These are phyloP conservation scores for Phyto melanocephala DNA, from an alignment of 2,888 invertebrate species.

Conservation along the genomic window DNA sequence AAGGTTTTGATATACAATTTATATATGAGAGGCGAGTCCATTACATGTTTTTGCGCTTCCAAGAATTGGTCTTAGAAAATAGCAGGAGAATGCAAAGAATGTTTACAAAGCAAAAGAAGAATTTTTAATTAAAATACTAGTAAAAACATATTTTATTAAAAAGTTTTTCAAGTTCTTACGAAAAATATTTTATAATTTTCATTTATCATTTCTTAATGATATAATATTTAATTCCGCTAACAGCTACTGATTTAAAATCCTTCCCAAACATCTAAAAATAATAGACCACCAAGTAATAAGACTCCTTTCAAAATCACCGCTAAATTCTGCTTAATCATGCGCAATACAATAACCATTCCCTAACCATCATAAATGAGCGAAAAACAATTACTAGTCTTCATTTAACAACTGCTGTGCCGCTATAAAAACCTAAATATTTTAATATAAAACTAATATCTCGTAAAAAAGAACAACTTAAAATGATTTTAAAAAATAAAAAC, in stretches of 20 bases:
- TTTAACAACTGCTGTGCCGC: conserved; percentile 56
- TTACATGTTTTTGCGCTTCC: conserved; percentile 18
- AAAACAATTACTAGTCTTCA: conserved; percentile 57
- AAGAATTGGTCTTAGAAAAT: conserved; percentile 9
- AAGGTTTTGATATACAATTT: conserved; percentile 35
- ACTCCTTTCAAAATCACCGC: conserved; percentile 45
- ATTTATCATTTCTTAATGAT: background rate
- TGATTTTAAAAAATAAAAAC: conserved; percentile 34
- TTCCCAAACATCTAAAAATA: background rate
- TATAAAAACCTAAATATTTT: conserved; percentile 33
- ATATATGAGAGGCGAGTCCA: background rate
- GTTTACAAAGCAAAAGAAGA: background rate
- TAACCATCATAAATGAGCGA: conserved; percentile 57
- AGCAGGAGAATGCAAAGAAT: background rate
- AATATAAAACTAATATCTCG: background rate
- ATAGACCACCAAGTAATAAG: conserved; percentile 63
- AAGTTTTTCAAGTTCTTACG: too few relatives aligned
- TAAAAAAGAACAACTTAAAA: conserved; percentile 26
- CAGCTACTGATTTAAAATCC: conserved; percentile 3
- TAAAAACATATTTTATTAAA: background rate
- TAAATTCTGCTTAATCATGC: conserved; percentile 66
- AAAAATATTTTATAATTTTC: too few relatives aligned
- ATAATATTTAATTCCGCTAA: conserved; percentile 11
- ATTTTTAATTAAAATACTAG: background rate
- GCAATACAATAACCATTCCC: conserved; percentile 60